These are phyloP conservation scores for Diplolepis rosae DNA, from an alignment of 2,888 invertebrate species.

Conservation along the genomic window DNA sequence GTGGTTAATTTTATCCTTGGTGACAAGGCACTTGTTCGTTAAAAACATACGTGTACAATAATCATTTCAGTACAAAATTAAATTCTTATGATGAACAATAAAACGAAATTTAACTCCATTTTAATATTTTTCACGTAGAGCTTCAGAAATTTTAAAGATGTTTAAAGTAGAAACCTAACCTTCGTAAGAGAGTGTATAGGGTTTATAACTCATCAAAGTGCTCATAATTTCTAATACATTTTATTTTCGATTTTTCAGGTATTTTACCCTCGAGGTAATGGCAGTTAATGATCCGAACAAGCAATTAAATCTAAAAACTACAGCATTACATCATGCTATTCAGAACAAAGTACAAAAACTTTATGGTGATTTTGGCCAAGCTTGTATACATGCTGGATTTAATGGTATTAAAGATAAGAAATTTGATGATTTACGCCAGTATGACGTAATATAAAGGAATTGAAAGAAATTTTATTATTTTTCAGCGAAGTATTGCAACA, in stretches of 20 bases:
- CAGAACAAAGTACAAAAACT: conserved; percentile 80
- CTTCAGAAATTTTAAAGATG: not conserved
- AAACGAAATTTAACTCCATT: too few relatives aligned
- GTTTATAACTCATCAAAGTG: not conserved
- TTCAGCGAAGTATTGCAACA: conserved; percentile 85
- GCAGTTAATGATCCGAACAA: conserved; percentile 71
- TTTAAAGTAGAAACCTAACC: not conserved
- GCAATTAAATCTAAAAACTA: conserved; percentile 75
- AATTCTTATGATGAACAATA: too few relatives aligned
- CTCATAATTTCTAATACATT: not conserved
- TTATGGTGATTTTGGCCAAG: conserved; percentile 86
- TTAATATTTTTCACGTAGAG: not conserved
- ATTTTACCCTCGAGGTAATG: conserved; percentile 17
- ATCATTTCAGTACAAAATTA: not conserved
- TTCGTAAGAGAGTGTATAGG: not conserved
- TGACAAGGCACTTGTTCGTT: not conserved
- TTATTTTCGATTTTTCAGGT: not conserved
- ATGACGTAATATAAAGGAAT: not conserved
- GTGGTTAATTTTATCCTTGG: not conserved
- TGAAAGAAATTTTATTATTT: conserved; percentile 1
- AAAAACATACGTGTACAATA: not conserved
- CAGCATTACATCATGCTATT: conserved; percentile 77
- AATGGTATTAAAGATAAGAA: conserved; percentile 59
- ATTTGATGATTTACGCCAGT: not conserved
- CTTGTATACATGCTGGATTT: conserved; percentile 82